Base-by-base conservation (phyloP, 2,888 invertebrate species). In the Metellina segmentata region DNA sequence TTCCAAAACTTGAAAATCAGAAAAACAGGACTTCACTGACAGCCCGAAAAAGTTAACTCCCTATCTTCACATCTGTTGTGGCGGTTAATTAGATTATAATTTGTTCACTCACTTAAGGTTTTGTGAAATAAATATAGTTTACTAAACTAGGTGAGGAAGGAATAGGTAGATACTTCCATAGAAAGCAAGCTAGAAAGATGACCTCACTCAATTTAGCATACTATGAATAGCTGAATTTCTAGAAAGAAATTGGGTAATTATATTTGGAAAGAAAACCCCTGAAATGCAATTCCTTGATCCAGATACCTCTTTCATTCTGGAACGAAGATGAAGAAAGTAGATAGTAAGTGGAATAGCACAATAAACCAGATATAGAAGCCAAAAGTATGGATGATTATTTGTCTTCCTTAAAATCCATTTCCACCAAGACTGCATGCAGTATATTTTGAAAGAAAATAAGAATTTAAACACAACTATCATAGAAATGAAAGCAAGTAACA, bases 361-460 rank as follows among this genome's bases (percentile, higher is more conserved):
- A 96, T 98, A 98, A 81, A 96, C 94, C 94, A 97, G 96, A 96
- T 98, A 98, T 93, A 97, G 94, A 82, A 96, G 96, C 97, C 97
- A 98, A 96, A 96, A 96, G 94, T 97, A 97, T 81, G 97, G 97
- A 94, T 96, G 96, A 96, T 97, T 96, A 96, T 97, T 97, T 95
- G 97, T 96, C 85, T 92, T 90, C 90, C 90, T 92, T 90, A 93
- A 74, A 70, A 94, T 83, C 93, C 93, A 93, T 81, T 85, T 92
- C 91, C 96, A 96, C 94, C 96, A 96, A 8, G 93, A 86, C 87
- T 91, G 61, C 78, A 81, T 88, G 16, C 1, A 70, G 34, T 74
- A 48, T 16, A n/a, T 72, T 83, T 49, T 51, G 7, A 51, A 53
- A 52, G 11, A 48, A 82, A 82, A 71, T 52, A 74, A 86, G 74